A percentile compares a stretch with the other conserved stretches of the same genome.
Conservation (phyloP, 2,113 vertebrate genomes). For the Grammomys surdaster region DNA sequence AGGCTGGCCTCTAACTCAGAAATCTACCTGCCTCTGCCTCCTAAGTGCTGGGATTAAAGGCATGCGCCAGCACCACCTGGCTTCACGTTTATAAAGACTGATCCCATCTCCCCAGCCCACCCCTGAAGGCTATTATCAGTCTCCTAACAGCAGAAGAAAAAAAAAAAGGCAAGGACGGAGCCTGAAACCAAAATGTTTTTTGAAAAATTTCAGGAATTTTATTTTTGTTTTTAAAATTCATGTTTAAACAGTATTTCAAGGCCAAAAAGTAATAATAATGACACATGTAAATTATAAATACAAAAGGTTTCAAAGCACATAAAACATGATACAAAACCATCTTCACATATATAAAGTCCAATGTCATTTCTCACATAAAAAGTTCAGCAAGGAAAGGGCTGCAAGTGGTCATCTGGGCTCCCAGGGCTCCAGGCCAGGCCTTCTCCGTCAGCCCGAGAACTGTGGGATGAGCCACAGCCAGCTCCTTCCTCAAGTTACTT, state of each 20-base stretch:
- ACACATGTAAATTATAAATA: conserved; percentile 59
- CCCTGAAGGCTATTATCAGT: not conserved
- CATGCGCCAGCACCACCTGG: no score
- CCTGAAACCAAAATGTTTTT: conserved; percentile 48
- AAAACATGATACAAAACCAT: conserved; percentile 62
- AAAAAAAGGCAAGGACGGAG: conserved; percentile 14
- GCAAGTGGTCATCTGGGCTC: no score
- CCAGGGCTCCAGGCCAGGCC: not conserved
- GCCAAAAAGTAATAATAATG: conserved; percentile 20
- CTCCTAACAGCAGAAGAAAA: not conserved
- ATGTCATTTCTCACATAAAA: conserved; percentile 51
- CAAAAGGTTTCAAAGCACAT: conserved; percentile 58
- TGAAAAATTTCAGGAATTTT: conserved; percentile 73
- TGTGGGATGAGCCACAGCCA: not conserved
- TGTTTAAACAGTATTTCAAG: conserved; percentile 72
- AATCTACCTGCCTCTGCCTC: not conserved
- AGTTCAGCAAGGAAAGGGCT: not conserved
- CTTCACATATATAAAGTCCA: conserved; percentile 49
- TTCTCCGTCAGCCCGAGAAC: not conserved
- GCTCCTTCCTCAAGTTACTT: not conserved
- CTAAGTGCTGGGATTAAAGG: not conserved
- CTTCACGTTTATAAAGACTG: not conserved
- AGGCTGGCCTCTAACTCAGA: no score
- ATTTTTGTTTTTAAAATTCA: conserved; percentile 72
- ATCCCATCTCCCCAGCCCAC: not conserved